Evolutionary conservation across 2,797 vertebrate genomes (phyloP).

Genomic region (Holocentrus rufus): DNA sequence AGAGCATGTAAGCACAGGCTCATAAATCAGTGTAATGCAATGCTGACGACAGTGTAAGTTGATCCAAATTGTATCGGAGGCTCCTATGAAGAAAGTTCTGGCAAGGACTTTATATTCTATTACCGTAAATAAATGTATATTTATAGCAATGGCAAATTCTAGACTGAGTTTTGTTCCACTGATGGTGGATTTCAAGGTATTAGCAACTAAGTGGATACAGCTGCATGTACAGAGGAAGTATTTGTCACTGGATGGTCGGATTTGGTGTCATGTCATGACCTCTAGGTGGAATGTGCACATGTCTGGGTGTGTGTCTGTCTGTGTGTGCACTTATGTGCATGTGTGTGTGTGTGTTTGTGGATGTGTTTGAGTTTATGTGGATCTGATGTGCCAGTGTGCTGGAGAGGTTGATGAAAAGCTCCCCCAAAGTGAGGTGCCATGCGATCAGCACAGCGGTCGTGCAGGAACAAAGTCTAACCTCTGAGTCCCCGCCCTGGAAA

Average conservation of each 20-base stretch:
- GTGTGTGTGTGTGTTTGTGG: constrained; percentile 10
- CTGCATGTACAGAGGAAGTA: constrained; percentile 38
- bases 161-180: constrained; percentile 41
- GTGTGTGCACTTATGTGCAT: not conserved
- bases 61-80: constrained; percentile 49
- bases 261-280: constrained; percentile 23
- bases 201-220: constrained; percentile 47
- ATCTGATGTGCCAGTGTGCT: constrained; percentile 83
- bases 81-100: constrained; percentile 42
- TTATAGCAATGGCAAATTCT: constrained; percentile 61
- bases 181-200: constrained; percentile 37
- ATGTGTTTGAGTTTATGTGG: constrained; percentile 32
- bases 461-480: constrained; percentile 92
- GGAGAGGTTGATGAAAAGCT: constrained; percentile 86
- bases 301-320: constrained; percentile 13
- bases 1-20: constrained; percentile 9
- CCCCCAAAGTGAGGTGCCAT: constrained; percentile 84
- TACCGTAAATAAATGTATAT: constrained; percentile 50
- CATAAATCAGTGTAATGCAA: not conserved
- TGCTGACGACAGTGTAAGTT: constrained; percentile 45
- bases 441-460: constrained; percentile 87
- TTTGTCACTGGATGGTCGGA: constrained; percentile 26
- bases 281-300: constrained; percentile 34
- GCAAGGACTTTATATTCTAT: constrained; percentile 55
- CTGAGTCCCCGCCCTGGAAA: constrained; percentile 89